These are phyloP conservation scores for Neodiprion virginianus DNA, from an alignment of 1,140 invertebrate genomes.

Conservation along the genomic window DNA sequence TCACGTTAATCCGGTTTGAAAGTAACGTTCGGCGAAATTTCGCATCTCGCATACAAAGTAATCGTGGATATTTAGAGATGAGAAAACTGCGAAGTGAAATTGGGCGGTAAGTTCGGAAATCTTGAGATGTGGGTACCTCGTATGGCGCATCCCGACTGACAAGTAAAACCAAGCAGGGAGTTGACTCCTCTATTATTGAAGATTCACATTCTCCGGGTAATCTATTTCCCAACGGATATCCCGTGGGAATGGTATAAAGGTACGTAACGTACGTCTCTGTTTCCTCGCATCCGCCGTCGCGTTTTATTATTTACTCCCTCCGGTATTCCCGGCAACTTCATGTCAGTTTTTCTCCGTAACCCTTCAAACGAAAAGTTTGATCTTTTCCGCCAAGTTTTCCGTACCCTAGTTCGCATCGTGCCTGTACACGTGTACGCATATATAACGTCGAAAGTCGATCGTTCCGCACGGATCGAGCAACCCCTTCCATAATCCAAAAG, in stretches of 20 bases:
- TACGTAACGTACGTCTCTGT: background rate
- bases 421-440: too few relatives aligned
- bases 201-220: background rate
- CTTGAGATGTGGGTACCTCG: background rate
- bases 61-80: background rate
- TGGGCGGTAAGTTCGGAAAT: background rate
- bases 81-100: background rate
- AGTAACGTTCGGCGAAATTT: too few relatives aligned
- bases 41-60: too few relatives aligned
- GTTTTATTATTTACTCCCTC: background rate
- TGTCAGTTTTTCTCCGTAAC: background rate
- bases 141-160: background rate
- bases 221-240: background rate
- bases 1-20: too few relatives aligned
- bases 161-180: background rate
- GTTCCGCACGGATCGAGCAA: too few relatives aligned
- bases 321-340: background rate
- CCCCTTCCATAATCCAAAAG: too few relatives aligned
- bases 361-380: background rate
- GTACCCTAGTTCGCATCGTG: too few relatives aligned
- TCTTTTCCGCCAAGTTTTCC: too few relatives aligned
- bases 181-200: constrained; percentile 1
- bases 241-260: background rate
- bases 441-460: too few relatives aligned
- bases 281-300: background rate